These are phyloP conservation scores for Fulica atra DNA, from an alignment of 2,113 vertebrate genomes.

Conservation along the genomic window DNA sequence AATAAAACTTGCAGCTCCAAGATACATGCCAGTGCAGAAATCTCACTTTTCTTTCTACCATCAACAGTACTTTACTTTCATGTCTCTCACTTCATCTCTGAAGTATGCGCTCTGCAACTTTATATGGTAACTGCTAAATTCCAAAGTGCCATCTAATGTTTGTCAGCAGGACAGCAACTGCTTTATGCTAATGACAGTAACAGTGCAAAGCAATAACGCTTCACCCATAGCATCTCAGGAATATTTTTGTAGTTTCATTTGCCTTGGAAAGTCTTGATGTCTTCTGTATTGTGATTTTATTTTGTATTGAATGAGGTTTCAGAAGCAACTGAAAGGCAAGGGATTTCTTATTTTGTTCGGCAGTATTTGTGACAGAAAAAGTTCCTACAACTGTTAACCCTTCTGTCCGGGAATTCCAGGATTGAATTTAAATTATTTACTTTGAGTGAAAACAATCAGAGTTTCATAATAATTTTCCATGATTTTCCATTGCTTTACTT, in stretches of 20 bases:
- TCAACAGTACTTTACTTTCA: not conserved
- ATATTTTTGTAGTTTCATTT: not conserved
- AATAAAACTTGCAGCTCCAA: not conserved
- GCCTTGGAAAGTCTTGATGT: not conserved
- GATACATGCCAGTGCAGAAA: not conserved
- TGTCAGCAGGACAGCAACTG: conserved; percentile 42
- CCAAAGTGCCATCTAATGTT: conserved; percentile 49
- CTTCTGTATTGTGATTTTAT: not conserved
- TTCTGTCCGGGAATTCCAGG: not conserved
- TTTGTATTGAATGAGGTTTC: not conserved
- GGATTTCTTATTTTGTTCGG: not conserved
- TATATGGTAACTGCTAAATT: not conserved
- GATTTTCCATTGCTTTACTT: not conserved
- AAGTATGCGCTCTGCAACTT: not conserved
- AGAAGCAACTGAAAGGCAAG: not conserved
- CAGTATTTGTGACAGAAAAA: not conserved
- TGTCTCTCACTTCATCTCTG: not conserved
- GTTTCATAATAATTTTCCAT: not conserved
- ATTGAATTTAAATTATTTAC: not conserved
- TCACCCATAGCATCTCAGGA: not conserved
- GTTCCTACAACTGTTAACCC: not conserved
- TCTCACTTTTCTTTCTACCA: not conserved
- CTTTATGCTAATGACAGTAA: not conserved
- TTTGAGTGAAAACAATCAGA: not conserved
- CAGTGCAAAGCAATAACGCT: not conserved